Evolutionary conservation across 2,888 invertebrate genomes (phyloP), one percentile per base, ranked within the genome.

Genomic region (Troglohyphantes excavatus): DNA sequence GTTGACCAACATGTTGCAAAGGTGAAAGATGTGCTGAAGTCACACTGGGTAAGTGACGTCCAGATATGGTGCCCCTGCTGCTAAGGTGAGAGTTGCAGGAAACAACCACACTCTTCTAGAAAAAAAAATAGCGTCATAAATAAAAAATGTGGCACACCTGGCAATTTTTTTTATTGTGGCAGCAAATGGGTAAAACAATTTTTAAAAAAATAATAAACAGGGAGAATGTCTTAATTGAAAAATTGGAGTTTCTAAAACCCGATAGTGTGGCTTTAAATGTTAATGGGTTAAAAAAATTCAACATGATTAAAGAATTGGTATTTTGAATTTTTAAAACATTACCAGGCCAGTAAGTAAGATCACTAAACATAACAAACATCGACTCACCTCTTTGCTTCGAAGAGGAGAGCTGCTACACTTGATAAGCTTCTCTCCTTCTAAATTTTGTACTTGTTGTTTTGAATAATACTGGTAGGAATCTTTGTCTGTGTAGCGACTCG

Each of bases 1-100:
- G 95, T 92, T 95, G 95, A 5, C 95, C 95, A 43, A 91, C 88
- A 94, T 94, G 94, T 93, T 95, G 93, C 13, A 91, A 59, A 92
- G 95, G 94, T 91, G 94, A 94, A 92, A 94, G 92, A 93, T 95
- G 93, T 92, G 89, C 94, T 93, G 93, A 94, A 92, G 93, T 94
- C 59, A 93, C 86, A 86, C 70, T 84, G 23, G 91, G 91, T 68
- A 81, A 68, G 83, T 91, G 91, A 33, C 91, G 90, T 27, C 83
- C 83, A 33, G 73, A 46, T 61, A 67, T 70, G 63, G 84, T 33
- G n/a, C 17, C 53, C 67, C 90, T 79, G 43, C 53, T 90, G 27
- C 29, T 79, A 53, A 81, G 9, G 21, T 85, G 84, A 21, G 76
- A 53, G 67, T 39, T 88, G 46, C 84, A 82, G 19, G 90, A 67